Percentiles rank a stretch among this genome's conserved stretches.
These are phyloP conservation scores for Magallana gigas DNA, from an alignment of 1,140 invertebrate species.

Conservation along the genomic window DNA sequence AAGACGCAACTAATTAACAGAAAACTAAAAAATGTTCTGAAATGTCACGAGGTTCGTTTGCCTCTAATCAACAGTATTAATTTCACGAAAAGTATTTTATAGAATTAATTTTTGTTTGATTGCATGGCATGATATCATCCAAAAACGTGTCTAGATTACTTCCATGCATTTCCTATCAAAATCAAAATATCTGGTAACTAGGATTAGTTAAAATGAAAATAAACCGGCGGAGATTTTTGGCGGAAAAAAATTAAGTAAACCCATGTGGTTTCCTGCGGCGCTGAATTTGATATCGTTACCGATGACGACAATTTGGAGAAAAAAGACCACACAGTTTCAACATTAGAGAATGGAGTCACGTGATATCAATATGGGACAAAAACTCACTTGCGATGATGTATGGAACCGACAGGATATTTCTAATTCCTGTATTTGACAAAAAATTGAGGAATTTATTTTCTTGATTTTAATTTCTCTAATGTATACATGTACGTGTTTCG, in stretches of 20 bases:
- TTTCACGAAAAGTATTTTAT: conserved; percentile 28
- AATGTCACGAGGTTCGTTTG: conserved; percentile 22
- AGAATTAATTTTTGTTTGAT: conserved; percentile 39
- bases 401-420: neutral
- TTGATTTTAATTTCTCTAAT: too few species aligned
- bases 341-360: neutral
- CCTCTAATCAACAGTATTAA: conserved; percentile 22
- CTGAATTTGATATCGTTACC: neutral
- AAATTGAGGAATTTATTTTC: too few species aligned
- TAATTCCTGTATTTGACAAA: too few species aligned
- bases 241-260: conserved; percentile 12
- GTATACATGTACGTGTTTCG: too few species aligned
- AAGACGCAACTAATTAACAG: conserved; percentile 3
- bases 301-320: conserved; percentile 26
- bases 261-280: conserved; percentile 30
- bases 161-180: conserved; percentile 15
- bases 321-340: neutral
- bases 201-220: conserved; percentile 33
- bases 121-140: conserved; percentile 26
- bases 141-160: conserved; percentile 24
- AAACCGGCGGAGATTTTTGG: neutral
- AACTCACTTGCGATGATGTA: neutral
- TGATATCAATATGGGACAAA: neutral
- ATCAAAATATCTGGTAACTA: conserved; percentile 28
- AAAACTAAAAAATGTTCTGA: neutral